Conservation (phyloP, 2,888 invertebrate species). For the Amphipyra tragopoginis region DNA sequence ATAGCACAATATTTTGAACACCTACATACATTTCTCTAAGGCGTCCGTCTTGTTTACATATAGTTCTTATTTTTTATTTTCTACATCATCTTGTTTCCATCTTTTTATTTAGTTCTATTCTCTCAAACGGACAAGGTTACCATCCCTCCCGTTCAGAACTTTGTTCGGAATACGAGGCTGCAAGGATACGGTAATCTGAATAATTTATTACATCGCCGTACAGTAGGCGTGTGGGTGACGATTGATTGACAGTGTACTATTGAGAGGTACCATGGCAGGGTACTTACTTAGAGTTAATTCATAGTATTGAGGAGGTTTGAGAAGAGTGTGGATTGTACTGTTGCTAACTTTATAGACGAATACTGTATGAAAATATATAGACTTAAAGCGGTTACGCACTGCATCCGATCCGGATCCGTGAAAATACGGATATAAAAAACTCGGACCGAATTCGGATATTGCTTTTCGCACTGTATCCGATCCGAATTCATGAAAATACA, state of each 20-base stretch:
- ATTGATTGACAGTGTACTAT: conserved; percentile 41
- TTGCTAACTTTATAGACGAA: not conserved
- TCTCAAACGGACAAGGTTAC: not conserved
- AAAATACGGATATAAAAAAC: too few relatives aligned
- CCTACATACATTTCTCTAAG: too few relatives aligned
- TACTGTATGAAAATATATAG: too few relatives aligned
- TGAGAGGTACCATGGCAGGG: not conserved
- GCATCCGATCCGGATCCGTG: too few relatives aligned
- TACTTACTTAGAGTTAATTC: conserved; percentile 32
- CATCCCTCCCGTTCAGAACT: conserved; percentile 14
- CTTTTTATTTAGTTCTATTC: conserved; percentile 5
- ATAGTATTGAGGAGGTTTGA: not conserved
- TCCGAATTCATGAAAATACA: too few relatives aligned
- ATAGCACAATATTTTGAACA: too few relatives aligned
- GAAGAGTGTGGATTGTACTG: not conserved
- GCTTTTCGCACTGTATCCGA: too few relatives aligned
- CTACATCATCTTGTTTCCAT: too few relatives aligned
- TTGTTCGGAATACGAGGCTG: not conserved
- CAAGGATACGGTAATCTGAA: conserved; percentile 29
- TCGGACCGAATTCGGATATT: too few relatives aligned
- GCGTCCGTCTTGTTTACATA: too few relatives aligned
- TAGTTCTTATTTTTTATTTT: too few relatives aligned
- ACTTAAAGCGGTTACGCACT: too few relatives aligned
- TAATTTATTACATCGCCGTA: conserved; percentile 33
- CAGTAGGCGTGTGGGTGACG: conserved; percentile 26